Conservation (phyloP, 64 coral and sea anemone genomes). For the Cladopsammia gracilis region DNA sequence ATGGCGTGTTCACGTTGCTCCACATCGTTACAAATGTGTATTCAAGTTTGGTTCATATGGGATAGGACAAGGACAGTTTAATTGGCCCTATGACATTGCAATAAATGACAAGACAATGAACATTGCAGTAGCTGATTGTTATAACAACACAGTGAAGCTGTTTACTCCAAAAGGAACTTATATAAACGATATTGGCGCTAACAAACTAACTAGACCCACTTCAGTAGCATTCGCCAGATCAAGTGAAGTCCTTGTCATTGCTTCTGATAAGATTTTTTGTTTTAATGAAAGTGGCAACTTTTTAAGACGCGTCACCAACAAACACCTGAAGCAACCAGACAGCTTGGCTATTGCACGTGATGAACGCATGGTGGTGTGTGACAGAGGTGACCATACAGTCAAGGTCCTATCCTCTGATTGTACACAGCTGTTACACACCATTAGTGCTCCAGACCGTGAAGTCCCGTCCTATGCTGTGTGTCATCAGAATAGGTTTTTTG, state of each 20-base stretch:
- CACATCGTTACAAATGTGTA: not conserved
- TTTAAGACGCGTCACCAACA: not conserved
- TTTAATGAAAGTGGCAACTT: conserved; percentile 24
- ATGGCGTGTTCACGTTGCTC: not conserved
- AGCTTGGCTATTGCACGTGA: not conserved
- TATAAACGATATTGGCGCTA: not conserved
- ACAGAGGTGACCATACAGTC: not conserved
- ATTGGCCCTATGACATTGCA: not conserved
- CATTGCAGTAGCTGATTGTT: conserved; percentile 49
- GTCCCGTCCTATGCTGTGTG: not conserved
- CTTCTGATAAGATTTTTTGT: conserved; percentile 20
- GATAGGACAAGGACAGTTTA: not conserved
- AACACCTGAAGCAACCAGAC: not conserved
- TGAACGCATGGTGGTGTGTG: conserved; percentile 18
- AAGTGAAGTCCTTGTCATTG: conserved; percentile 33
- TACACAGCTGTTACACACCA: not conserved
- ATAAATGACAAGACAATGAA: not conserved
- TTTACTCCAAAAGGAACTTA: not conserved
- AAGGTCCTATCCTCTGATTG: not conserved
- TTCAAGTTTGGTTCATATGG: not conserved
- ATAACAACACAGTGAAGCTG: conserved; percentile 26
- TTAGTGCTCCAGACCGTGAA: not conserved
- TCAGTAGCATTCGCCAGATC: not conserved
- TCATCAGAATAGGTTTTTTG: not conserved
- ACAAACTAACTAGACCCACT: not conserved